Base-by-base conservation (phyloP, 2,888 invertebrate species). In the Mellilla xanthometata region DNA sequence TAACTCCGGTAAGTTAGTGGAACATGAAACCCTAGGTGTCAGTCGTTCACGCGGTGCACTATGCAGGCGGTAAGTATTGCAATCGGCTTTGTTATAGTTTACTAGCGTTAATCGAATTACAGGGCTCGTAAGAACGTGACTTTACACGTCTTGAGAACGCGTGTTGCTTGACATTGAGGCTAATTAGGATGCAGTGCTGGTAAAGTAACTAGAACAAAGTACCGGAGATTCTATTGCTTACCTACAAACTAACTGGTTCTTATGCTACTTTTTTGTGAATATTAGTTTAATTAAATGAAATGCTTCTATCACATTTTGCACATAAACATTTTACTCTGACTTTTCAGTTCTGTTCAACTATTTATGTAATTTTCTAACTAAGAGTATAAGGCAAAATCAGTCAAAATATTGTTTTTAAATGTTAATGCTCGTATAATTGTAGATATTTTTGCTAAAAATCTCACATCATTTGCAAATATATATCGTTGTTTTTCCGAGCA, bases 21-120 rank as follows among this genome's bases (percentile, higher is more conserved):
- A 45, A 46, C 41, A 53, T 44, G 84, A 86, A 86, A 81, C 85
- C 85, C 66, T 82, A 84, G 81, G 84, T 83, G 83, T 81, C 75
- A 61, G 72, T 47, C 62, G 65, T 64, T 79, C 72, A 58, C 61
- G 44, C 45, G 49, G 49, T 49, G 56, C 53, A 62, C 52, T 51
- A 49, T 29, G 34, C 28, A 44, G 22, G 35, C 44, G 39, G 77
- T 81, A 81, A 85, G 70, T 69, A 70, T 66, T 46, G 40, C 67
- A 80, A 86, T 85, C 86, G 70, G 82, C 82, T 85, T 85, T 83
- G 76, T 24, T n/a, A 61, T 47, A 65, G 68, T 69, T 71, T 71
- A 75, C 73, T 79, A 76, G 72, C 68, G 47, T 62, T 85, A 86
- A 86, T 85, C 72, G 71, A 82, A 76, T 86, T 84, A 83, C 39